Conservation (phyloP, 2,888 invertebrate genomes). For the Lathronympha strigana region DNA sequence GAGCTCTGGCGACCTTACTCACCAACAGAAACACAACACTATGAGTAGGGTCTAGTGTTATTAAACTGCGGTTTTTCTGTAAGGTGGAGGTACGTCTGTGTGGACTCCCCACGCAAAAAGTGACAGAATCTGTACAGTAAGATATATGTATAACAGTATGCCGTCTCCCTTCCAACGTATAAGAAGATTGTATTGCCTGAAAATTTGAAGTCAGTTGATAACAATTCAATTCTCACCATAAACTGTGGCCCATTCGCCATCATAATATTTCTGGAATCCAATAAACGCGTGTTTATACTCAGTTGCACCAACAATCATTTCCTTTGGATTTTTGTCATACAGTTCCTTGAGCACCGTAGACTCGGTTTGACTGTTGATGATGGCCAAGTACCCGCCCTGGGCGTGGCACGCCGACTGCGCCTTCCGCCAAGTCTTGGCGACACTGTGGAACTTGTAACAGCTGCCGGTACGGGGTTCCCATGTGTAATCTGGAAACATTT, state of each 20-base stretch:
- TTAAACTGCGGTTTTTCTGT: too few relatives aligned
- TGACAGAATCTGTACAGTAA: too few relatives aligned
- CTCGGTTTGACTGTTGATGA: conserved; percentile 15
- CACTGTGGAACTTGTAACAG: conserved; percentile 29
- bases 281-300: conserved; percentile 1
- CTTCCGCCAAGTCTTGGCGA: not conserved
- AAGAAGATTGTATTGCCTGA: too few relatives aligned
- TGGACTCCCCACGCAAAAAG: too few relatives aligned
- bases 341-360: conserved; percentile 10
- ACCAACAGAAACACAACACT: too few relatives aligned
- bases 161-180: too few relatives aligned
- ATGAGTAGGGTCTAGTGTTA: too few relatives aligned
- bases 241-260: not conserved
- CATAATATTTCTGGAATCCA: conserved; percentile 8
- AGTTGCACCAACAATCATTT: not conserved
- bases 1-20: too few relatives aligned
- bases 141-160: too few relatives aligned
- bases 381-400: conserved; percentile 12
- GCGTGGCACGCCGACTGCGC: conserved; percentile 6
- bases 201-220: not conserved
- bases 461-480: conserved; percentile 7
- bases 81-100: too few relatives aligned
- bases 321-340: not conserved
- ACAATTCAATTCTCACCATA: not conserved
- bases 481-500: conserved; percentile 16